A percentile compares a stretch with the other conserved stretches of the same genome.
Evolutionary conservation across 2,797 vertebrate genomes (phyloP).

Genomic region (Typhlichthys subterraneus): DNA sequence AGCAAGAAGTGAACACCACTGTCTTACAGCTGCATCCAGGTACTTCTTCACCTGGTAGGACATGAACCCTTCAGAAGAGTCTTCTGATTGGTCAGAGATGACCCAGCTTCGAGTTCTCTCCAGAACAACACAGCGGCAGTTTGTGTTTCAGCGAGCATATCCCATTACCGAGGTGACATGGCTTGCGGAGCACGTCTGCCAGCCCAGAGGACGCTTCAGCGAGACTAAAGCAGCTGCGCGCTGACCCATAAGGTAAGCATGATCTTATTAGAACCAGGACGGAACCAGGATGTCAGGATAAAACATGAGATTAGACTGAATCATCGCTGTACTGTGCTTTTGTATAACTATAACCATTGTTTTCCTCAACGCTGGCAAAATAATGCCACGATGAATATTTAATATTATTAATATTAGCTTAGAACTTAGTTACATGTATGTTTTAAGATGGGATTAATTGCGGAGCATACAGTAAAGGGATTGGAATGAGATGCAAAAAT

Average conservation of each 20-base stretch:
- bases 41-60: too few species aligned
- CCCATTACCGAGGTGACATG: constrained; percentile 57
- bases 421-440: not conserved
- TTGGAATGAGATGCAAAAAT: too few species aligned
- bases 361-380: not conserved
- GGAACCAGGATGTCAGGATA: not conserved
- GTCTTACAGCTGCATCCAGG: too few species aligned
- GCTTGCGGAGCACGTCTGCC: constrained; percentile 27
- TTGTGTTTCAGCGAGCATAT: constrained; percentile 62
- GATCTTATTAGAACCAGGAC: not conserved
- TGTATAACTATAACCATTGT: not conserved
- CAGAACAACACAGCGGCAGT: constrained; percentile 30
- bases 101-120: not conserved
- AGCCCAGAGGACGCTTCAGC: constrained; percentile 15
- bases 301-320: not conserved
- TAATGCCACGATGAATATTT: not conserved
- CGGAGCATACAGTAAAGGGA: too few species aligned
- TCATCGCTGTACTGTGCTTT: not conserved
- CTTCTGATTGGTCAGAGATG: too few species aligned
- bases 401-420: not conserved
- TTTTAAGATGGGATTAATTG: not conserved
- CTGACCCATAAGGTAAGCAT: constrained; percentile 35
- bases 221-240: not conserved
- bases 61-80: too few species aligned
- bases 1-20: too few species aligned